Evolutionary conservation across 2,797 vertebrate genomes (phyloP), one percentile per base, ranked within the genome.

Genomic region (Myotis vivesi): DNA sequence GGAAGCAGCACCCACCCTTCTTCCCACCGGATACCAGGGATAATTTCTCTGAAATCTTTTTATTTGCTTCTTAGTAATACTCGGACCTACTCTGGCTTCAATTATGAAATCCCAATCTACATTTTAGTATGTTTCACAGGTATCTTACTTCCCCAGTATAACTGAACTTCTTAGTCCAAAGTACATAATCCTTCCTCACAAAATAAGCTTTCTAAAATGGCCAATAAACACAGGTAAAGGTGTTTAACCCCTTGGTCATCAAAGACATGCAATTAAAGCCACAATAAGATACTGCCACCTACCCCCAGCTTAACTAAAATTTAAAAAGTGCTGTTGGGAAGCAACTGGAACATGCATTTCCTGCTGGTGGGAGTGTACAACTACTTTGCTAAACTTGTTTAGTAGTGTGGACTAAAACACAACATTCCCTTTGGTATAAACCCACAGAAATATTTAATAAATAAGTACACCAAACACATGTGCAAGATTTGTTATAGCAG

Each of bases 1-100:
- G 62, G 44, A 79, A 71, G 20, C 4, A 71, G 20, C 4, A 16
- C 13, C 6, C 36, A 72, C 28, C n/a, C 23, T 38, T 17, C 71
- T 64, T 64, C 62, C 62, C 30, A 64, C 59, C 30, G 57, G 49
- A 8, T 41, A 76, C 30, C 36, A 44, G 22, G 25, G 15, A 33
- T 68, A 73, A 81, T 87, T 71, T 77, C 80, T 73, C 83, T 75
- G 75, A 87, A 73, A 75, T 75, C n/a, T 25, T 86, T 73, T 86
- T 91, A 73, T 53, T 23, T 85, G 33, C 66, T 91, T 85, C 13
- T 71, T 30, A 75, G 55, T 68, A 20, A 73, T 81, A 46, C 3
- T 83, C 51, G 77, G 55, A 75, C 5, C 49, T 81, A 55, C n/a
- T 62, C 16, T 77, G 38, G 30, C 38, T 75, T 91, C 41, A 84